Evolutionary conservation across 2,888 invertebrate genomes (phyloP).

Genomic region (Flabesymbios commensalis): DNA sequence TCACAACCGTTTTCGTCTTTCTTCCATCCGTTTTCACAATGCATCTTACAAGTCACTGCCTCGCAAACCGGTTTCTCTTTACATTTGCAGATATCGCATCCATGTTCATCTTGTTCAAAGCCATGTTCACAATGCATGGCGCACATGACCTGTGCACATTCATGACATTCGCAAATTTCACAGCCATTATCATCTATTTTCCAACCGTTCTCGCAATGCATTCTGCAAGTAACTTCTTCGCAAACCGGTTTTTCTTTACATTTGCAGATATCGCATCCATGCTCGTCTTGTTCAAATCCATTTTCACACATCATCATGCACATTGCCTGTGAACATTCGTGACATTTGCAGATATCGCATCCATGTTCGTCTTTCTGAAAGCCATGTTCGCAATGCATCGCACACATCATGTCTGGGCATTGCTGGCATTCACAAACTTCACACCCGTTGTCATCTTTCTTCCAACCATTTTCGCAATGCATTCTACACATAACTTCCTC

Average conservation of each 20-base stretch:
- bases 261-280: conserved; percentile 11
- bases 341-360: conserved; percentile 10
- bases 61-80: neutral
- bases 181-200: conserved; percentile 18
- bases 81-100: conserved; percentile 11
- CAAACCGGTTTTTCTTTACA: neutral
- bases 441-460: conserved; percentile 20
- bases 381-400: conserved; percentile 22
- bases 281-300: conserved; percentile 13
- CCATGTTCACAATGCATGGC: conserved; percentile 15
- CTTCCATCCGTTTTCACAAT: conserved; percentile 10
- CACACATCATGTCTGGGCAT: neutral
- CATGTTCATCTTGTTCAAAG: conserved; percentile 15
- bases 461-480: conserved; percentile 13
- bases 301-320: conserved; percentile 20
- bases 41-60: neutral
- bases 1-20: conserved; percentile 11
- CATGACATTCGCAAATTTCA: conserved; percentile 17
- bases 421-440: conserved; percentile 10
- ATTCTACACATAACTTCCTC: neutral
- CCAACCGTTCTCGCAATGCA: conserved; percentile 8
- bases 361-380: conserved; percentile 17
- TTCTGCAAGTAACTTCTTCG: too few species aligned
- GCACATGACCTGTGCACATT: conserved; percentile 2
- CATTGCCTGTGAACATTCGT: neutral